Base-by-base conservation (phyloP, 2,797 vertebrate genomes). In the Hippopotamyrus pictus region DNA sequence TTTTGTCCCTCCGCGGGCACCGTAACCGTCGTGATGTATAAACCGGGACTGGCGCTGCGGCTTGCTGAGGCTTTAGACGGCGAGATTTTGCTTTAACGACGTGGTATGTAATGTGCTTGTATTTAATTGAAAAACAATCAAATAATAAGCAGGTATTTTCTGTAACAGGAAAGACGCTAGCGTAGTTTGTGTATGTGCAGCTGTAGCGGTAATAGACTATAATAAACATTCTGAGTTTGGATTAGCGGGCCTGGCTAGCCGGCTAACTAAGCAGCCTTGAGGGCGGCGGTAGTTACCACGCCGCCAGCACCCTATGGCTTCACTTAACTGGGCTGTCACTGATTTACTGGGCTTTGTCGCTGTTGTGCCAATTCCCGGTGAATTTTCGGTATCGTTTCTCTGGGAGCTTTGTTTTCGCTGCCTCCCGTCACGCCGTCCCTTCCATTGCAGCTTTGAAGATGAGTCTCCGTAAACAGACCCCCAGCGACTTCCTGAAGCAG, bases 401-500 rank as follows among this genome's bases (percentile, higher is more conserved):
- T 41, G 37, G 73, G 17, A 84, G 82, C 3, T n/a, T 7, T 48
- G 82, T 25, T 46, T 22, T 50, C 19, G 19, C 46, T 84, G 9
- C 44, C 29, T 69, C 25, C 29, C 65, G 11, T 33, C 62, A n/a
- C n/a, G 7, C 3, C 25, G 17, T 33, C 46, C 22, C 4, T 62
- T n/a, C 4, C 17, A 57, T 50, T 54, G 86, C 92, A 89, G 91
- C 83, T 89, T 57, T 51, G 92, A 97, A 90, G 91, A 99, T 99
- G 99, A 99, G 99, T 94, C 94, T 99, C 22, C 96, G 99, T 76
- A 99, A 99, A 91, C 99, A 99, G 93, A 99, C 98, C 5, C 99
- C 98, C 1, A 99, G 98, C 91, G 99, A 99, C 94, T 99, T 99
- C 91, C 94, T 99, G 91, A 99, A 99, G 95, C 99, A 99, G 94